Percentiles rank a stretch among this genome's conserved stretches.
These are phyloP conservation scores for Hesperophylax magnus DNA, from an alignment of 1,140 invertebrate genomes.

Conservation along the genomic window DNA sequence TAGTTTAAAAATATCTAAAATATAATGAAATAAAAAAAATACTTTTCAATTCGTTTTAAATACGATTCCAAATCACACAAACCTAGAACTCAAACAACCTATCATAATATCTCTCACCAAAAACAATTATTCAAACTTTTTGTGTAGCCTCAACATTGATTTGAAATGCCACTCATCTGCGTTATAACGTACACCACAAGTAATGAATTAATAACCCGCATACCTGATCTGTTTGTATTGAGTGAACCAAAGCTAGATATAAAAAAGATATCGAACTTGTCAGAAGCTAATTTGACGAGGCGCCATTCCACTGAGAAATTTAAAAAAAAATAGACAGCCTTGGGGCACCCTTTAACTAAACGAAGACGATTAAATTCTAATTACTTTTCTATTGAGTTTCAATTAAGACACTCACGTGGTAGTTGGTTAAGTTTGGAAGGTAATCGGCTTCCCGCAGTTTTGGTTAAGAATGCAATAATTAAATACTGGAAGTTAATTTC, in stretches of 20 bases:
- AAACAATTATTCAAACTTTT: no score
- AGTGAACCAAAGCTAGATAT: not conserved
- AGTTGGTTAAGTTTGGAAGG: not conserved
- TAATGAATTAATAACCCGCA: not conserved
- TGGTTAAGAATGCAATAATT: slow-evolving; percentile 9
- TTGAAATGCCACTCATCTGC: no score
- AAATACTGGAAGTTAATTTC: no score
- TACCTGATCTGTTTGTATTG: not conserved
- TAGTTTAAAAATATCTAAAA: no score
- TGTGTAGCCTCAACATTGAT: no score
- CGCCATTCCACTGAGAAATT: slow-evolving; percentile 13
- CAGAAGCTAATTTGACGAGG: slow-evolving; percentile 21
- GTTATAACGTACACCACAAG: no score
- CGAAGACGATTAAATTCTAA: slow-evolving; percentile 17
- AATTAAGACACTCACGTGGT: slow-evolving; percentile 25
- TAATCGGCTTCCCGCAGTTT: slow-evolving; percentile 8
- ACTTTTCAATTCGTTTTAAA: no score
- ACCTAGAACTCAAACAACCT: no score
- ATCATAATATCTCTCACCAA: no score
- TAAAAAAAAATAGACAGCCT: not conserved
- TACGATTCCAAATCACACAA: no score
- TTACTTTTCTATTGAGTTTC: slow-evolving; percentile 31
- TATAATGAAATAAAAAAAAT: no score
- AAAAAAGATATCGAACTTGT: slow-evolving; percentile 23
- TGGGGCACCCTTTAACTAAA: slow-evolving; percentile 15